These are phyloP conservation scores for Amblyopsis hoosieri DNA, from an alignment of 2,797 vertebrate genomes.

Conservation along the genomic window DNA sequence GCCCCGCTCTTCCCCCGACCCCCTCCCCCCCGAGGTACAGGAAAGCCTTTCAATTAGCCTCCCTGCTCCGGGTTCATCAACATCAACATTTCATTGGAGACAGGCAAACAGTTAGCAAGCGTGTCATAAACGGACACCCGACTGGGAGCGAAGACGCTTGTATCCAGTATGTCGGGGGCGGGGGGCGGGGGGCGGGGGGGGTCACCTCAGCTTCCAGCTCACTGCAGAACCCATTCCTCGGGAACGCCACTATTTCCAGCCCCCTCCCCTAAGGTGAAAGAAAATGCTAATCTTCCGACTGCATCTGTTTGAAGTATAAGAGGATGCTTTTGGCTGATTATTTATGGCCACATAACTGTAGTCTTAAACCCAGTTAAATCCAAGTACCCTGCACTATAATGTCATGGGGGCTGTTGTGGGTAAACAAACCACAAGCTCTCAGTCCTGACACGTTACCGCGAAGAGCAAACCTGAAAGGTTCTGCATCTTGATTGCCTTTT, in stretches of 20 bases:
- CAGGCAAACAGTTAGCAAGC: conserved; percentile 34
- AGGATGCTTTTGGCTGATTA: conserved; percentile 77
- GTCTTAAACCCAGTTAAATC: conserved; percentile 72
- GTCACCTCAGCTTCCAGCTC: conserved; percentile 30
- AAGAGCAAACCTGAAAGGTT: conserved; percentile 47
- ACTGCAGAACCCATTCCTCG: conserved; percentile 33
- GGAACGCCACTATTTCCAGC: conserved; percentile 71
- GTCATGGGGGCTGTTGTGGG: conserved; percentile 23
- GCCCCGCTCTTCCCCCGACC: not conserved
- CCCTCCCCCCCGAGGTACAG: not conserved
- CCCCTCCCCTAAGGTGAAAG: conserved; percentile 52
- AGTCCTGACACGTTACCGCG: conserved; percentile 32
- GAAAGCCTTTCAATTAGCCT: conserved; percentile 51
- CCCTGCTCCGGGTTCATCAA: conserved; percentile 43
- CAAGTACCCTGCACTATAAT: conserved; percentile 34
- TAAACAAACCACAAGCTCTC: conserved; percentile 42
- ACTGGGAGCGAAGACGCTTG: conserved; percentile 18
- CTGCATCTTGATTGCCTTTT: conserved; percentile 5
- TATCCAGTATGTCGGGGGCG: conserved; percentile 18
- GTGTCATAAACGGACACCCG: conserved; percentile 33
- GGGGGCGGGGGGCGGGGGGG: conserved; percentile 18
- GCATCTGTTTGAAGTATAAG: conserved; percentile 79
- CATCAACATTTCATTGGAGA: conserved; percentile 55
- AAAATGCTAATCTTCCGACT: conserved; percentile 73
- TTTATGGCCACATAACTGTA: conserved; percentile 69